phyloP scores from a whole-genome alignment of 2,797 vertebrate genomes.

The Protosalanx chinensis region DNA sequence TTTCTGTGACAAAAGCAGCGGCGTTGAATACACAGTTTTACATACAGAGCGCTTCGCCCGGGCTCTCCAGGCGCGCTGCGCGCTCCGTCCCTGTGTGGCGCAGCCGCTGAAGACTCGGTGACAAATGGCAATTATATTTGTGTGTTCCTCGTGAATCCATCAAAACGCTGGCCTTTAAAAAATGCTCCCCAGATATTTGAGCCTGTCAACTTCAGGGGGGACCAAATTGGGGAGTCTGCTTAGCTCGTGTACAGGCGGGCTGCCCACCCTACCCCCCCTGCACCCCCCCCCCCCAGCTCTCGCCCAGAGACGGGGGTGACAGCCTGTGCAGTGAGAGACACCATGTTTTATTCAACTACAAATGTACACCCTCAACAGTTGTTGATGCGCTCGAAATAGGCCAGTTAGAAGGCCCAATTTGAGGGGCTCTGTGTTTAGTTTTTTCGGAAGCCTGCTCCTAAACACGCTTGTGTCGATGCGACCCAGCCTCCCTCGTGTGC shows the following conservation, averaged over 20 bases:
- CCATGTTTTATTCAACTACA: slow-evolving; percentile 85
- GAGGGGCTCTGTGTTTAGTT: slow-evolving; percentile 43
- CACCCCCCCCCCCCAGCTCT: slow-evolving; percentile 70
- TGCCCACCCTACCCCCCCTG: too few relatives aligned
- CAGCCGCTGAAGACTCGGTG: slow-evolving; percentile 72
- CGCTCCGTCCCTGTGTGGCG: slow-evolving; percentile 69
- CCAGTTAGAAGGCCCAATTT: slow-evolving; percentile 76
- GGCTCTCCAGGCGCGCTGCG: slow-evolving; percentile 62
- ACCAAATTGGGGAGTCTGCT: slow-evolving; percentile 84
- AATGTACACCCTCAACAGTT: slow-evolving; percentile 82
- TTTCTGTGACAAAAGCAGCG: slow-evolving; percentile 70
- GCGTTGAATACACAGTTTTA: slow-evolving; percentile 66
- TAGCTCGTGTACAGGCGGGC: slow-evolving; percentile 75
- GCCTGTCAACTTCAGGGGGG: slow-evolving; percentile 77
- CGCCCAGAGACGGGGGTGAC: slow-evolving; percentile 81
- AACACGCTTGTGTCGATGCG: slow-evolving; percentile 63
- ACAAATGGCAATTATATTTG: slow-evolving; percentile 89
- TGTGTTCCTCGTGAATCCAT: slow-evolving; percentile 86
- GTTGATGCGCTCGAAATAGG: slow-evolving; percentile 77
- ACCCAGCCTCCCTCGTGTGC: slow-evolving; percentile 59
- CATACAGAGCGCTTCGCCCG: slow-evolving; percentile 67
- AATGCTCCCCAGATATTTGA: slow-evolving; percentile 83
- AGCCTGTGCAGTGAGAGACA: slow-evolving; percentile 78
- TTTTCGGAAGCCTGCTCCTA: slow-evolving; percentile 16
- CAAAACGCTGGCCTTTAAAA: slow-evolving; percentile 86